Conservation (phyloP, 92 coral and sea anemone genomes). For the Plumapathes pennacea region DNA sequence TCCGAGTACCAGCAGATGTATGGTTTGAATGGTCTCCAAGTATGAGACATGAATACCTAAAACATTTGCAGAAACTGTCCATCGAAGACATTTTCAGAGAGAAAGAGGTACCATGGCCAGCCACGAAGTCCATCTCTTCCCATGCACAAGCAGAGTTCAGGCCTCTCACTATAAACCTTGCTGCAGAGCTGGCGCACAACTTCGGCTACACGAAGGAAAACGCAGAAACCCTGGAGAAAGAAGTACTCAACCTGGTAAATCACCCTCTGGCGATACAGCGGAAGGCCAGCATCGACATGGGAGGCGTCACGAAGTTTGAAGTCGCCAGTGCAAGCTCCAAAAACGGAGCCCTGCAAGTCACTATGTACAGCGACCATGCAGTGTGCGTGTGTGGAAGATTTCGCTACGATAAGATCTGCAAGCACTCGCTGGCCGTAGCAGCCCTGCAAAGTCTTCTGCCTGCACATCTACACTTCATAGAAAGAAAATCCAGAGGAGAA, state of each 20-base stretch:
- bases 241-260: conserved; percentile 18
- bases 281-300: neutral
- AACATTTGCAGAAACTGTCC: conserved; percentile 11
- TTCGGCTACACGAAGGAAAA: conserved; percentile 25
- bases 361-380: conserved; percentile 30
- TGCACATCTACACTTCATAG: conserved; percentile 21
- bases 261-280: conserved; percentile 31
- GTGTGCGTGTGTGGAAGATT: conserved; percentile 40
- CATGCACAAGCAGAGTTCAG: conserved; percentile 12
- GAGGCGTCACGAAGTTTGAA: conserved; percentile 11
- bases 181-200: neutral
- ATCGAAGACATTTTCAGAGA: conserved; percentile 23
- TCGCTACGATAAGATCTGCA: conserved; percentile 30
- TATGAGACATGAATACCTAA: conserved; percentile 11
- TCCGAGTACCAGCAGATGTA: conserved; percentile 31
- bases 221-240: conserved; percentile 10
- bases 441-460: conserved; percentile 14
- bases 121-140: neutral
- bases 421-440: conserved; percentile 43
- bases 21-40: conserved; percentile 30
- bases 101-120: conserved; percentile 23
- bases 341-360: conserved; percentile 34
- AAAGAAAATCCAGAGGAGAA: conserved; percentile 17
- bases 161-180: conserved; percentile 23
- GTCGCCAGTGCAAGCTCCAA: conserved; percentile 39